Evolutionary conservation across 2,113 vertebrate genomes (phyloP).

Genomic region (Chaetops frenatus): DNA sequence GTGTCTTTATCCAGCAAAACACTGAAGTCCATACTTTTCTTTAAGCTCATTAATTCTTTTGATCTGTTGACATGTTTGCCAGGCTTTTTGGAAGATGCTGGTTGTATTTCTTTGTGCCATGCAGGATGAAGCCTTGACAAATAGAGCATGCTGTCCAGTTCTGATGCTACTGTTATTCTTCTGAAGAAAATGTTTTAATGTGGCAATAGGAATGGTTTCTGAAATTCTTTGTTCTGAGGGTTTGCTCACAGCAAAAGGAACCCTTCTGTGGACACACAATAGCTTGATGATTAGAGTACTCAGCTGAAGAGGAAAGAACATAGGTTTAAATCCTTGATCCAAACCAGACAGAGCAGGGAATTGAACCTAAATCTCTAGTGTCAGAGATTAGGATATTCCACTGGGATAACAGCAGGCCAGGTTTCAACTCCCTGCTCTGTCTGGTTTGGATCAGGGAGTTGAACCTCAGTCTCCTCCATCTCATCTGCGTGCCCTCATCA

Average conservation of each 20-base stretch:
- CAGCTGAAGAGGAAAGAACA: neutral
- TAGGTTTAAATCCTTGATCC: conserved; percentile 20
- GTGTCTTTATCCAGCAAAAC: neutral
- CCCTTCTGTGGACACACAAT: conserved; percentile 3
- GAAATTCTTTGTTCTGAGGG: neutral
- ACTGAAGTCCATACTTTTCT: neutral
- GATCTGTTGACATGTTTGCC: neutral
- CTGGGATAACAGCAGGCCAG: conserved; percentile 25
- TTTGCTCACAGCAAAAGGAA: conserved; percentile 14
- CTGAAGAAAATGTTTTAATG: neutral
- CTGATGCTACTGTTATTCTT: neutral
- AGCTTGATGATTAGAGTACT: conserved; percentile 15
- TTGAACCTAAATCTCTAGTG: conserved; percentile 16
- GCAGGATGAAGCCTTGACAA: neutral
- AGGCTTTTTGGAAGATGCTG: neutral
- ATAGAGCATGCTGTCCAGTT: neutral
- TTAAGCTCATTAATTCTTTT: neutral
- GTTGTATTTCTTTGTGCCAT: neutral
- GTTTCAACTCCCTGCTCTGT: conserved; percentile 12
- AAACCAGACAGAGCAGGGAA: conserved; percentile 38
- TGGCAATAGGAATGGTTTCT: neutral
- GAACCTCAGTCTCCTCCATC: neutral
- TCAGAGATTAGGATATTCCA: conserved; percentile 33
- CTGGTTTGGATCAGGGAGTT: conserved; percentile 28
- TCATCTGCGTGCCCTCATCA: neutral